These are phyloP conservation scores for Cheirogaleus major DNA, from an alignment of 2,797 vertebrate genomes.

Conservation along the genomic window DNA sequence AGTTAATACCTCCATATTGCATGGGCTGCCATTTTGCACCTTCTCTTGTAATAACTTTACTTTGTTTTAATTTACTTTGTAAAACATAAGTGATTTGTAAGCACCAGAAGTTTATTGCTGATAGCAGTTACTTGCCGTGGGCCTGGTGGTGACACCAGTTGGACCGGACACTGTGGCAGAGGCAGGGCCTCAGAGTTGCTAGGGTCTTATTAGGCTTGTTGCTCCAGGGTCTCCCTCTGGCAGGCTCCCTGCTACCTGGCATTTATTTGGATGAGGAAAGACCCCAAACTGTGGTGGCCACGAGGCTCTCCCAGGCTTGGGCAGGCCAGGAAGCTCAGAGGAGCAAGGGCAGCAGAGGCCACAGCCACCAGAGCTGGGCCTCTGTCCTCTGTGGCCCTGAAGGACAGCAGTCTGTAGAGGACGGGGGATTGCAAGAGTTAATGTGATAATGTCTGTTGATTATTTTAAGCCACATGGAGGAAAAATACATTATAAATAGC, in stretches of 20 bases:
- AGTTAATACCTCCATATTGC: background rate
- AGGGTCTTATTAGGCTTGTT: background rate
- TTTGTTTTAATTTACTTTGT: background rate
- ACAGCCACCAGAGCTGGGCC: background rate
- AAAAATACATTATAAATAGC: conserved; percentile 82
- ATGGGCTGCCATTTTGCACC: background rate
- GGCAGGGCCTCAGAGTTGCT: background rate
- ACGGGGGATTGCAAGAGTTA: conserved; percentile 73
- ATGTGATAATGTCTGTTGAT: conserved; percentile 72
- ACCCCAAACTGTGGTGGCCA: fast-evolving
- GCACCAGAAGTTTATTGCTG: background rate
- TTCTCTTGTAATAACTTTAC: background rate
- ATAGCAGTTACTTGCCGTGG: background rate
- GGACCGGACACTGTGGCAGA: too few species aligned
- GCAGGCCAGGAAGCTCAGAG: background rate
- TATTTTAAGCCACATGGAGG: conserved; percentile 76
- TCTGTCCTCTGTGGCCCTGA: conserved; percentile 31
- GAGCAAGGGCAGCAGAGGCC: background rate
- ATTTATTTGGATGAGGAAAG: background rate
- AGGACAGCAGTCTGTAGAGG: conserved; percentile 32
- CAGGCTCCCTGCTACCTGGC: background rate
- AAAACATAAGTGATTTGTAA: background rate
- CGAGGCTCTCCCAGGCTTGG: background rate
- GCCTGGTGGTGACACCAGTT: background rate
- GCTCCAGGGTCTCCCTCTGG: background rate